These are phyloP conservation scores for Echinometra lucunter DNA, from an alignment of 53 echinoderm and acorn worm species.

Conservation along the genomic window DNA sequence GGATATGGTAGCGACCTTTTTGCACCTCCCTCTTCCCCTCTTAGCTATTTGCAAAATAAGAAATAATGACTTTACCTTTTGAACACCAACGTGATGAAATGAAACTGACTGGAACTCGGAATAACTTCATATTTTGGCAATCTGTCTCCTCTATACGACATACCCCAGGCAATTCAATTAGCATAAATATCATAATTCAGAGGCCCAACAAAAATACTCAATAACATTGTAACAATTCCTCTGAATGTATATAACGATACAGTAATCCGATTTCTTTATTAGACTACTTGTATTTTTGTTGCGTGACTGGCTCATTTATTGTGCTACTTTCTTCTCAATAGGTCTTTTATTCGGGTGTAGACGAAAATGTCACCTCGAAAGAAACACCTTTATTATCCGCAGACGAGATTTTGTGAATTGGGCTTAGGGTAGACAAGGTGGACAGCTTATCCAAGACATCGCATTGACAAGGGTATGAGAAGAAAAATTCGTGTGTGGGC, in stretches of 20 bases:
- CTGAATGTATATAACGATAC: slow-evolving; percentile 32
- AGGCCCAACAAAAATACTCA: slow-evolving; percentile 18
- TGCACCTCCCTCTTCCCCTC: neutral
- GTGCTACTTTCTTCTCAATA: slow-evolving; percentile 49
- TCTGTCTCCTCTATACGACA: neutral
- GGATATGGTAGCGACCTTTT: neutral
- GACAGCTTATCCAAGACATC: slow-evolving; percentile 3
- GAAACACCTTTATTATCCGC: slow-evolving; percentile 13
- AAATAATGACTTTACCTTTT: neutral
- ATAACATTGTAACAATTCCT: slow-evolving; percentile 28
- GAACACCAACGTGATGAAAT: neutral
- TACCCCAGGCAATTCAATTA: slow-evolving; percentile 49
- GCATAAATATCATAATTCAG: slow-evolving; percentile 40
- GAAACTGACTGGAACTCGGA: slow-evolving; percentile 17
- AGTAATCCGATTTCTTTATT: slow-evolving; percentile 46
- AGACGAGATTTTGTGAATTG: slow-evolving; percentile 14
- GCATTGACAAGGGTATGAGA: slow-evolving; percentile 44
- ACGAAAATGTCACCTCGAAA: slow-evolving; percentile 31
- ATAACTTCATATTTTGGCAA: slow-evolving; percentile 28
- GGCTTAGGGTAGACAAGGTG: neutral
- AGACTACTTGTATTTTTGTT: slow-evolving; percentile 39
- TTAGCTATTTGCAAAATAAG: neutral
- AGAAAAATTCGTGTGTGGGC: slow-evolving; percentile 52
- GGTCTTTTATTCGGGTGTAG: neutral
- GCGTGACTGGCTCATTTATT: slow-evolving; percentile 49